Evolutionary conservation across 1,140 invertebrate genomes (phyloP).

Genomic region (Aphaenogaster floridana): DNA sequence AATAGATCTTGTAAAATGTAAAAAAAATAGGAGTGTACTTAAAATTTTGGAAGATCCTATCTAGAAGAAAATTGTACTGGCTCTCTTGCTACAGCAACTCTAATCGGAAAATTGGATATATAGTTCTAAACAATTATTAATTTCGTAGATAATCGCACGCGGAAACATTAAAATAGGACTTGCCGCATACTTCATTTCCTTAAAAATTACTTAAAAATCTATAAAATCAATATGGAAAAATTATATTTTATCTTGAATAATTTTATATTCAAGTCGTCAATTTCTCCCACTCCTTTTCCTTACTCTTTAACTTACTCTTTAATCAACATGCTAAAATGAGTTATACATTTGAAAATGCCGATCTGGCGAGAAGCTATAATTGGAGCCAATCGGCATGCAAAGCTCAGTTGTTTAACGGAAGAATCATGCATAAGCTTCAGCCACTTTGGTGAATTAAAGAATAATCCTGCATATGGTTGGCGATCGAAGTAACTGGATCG

Average conservation of each 20-base stretch:
- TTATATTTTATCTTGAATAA: constrained; percentile 2
- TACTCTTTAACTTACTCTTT: neutral
- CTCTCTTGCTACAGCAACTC: neutral
- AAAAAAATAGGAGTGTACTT: too few species aligned
- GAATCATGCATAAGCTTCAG: constrained; percentile 56
- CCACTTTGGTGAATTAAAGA: constrained; percentile 71
- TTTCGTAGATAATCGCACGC: neutral
- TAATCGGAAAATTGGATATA: neutral
- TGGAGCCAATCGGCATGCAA: constrained; percentile 56
- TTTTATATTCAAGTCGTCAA: neutral
- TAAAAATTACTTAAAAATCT: neutral
- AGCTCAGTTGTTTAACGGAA: constrained; percentile 37
- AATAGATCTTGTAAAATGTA: too few species aligned
- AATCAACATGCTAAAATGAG: constrained; percentile 4
- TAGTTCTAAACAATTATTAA: neutral
- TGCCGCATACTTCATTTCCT: neutral
- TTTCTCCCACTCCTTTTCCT: neutral
- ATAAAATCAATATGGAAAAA: neutral
- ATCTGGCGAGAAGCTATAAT: constrained; percentile 30
- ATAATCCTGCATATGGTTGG: constrained; percentile 58
- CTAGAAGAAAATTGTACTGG: too few species aligned
- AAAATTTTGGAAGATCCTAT: too few species aligned
- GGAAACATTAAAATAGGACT: neutral
- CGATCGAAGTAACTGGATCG: constrained; percentile 66
- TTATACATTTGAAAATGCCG: neutral